Conservation (phyloP, 1,140 invertebrate species). For the Drosophila navojoa region DNA sequence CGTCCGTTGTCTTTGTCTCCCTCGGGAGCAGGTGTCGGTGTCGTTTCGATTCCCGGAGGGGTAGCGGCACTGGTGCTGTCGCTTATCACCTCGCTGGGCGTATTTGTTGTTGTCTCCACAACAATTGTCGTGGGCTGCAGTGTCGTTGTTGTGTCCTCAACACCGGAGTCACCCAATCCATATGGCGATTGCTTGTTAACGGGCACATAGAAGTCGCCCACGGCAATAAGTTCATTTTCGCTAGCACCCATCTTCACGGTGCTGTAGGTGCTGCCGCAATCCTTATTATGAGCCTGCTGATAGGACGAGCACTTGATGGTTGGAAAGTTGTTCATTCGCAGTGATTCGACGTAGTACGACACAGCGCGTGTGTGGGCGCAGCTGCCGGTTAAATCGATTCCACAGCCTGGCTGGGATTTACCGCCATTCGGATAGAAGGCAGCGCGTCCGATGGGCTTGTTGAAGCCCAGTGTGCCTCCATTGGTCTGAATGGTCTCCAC, state of each 20-base stretch:
- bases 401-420: constrained; percentile 86
- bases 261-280: constrained; percentile 63
- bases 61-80: constrained; percentile 5
- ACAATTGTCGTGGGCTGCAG: background rate
- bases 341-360: constrained; percentile 73
- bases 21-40: constrained; percentile 19
- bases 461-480: constrained; percentile 84
- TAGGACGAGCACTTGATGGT: constrained; percentile 45
- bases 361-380: constrained; percentile 82
- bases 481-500: constrained; percentile 91
- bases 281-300: constrained; percentile 51
- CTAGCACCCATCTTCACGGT: constrained; percentile 53
- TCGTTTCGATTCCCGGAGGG: constrained; percentile 6
- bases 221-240: constrained; percentile 43
- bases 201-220: constrained; percentile 62
- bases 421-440: constrained; percentile 66
- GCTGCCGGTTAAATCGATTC: constrained; percentile 60
- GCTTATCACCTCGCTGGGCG: background rate
- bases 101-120: background rate
- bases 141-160: constrained; percentile 5
- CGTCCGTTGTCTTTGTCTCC: constrained; percentile 33
- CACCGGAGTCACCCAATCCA: constrained; percentile 43
- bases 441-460: constrained; percentile 57
- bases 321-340: constrained; percentile 54
- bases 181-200: constrained; percentile 53